Conservation (phyloP, 2,797 vertebrate species). For the Acanthurus lineatus region DNA sequence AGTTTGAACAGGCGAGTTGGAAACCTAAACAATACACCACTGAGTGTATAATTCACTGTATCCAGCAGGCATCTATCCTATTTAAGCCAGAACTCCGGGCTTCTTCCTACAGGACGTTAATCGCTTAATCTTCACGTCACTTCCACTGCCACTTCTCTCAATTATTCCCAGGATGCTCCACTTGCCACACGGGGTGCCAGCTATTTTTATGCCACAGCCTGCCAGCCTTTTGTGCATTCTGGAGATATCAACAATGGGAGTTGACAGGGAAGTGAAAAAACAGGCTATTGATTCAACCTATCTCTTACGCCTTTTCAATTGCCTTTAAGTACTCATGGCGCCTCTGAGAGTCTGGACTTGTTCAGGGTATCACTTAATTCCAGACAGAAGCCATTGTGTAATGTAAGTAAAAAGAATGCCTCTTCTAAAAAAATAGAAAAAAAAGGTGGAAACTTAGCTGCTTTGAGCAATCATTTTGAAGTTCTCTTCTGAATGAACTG, state of each 20-base stretch:
- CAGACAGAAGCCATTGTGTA: conserved; percentile 69
- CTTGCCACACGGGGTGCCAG: conserved; percentile 61
- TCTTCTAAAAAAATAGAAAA: conserved; percentile 44
- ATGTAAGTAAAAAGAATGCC: conserved; percentile 58
- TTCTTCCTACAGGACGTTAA: conserved; percentile 68
- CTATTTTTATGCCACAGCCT: conserved; percentile 71
- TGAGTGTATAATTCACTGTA: conserved; percentile 53
- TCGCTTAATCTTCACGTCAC: conserved; percentile 79
- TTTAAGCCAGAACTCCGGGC: conserved; percentile 66
- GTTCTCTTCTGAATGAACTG: conserved; percentile 33
- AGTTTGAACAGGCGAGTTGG: conserved; percentile 72
- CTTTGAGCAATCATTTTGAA: conserved; percentile 50
- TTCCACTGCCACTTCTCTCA: conserved; percentile 74
- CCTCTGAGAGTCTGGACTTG: conserved; percentile 70
- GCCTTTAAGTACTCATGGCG: conserved; percentile 71
- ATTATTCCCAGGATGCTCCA: conserved; percentile 73
- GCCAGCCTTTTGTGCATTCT: conserved; percentile 71
- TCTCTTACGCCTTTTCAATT: conserved; percentile 76
- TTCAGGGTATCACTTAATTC: conserved; percentile 71
- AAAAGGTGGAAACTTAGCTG: conserved; percentile 65
- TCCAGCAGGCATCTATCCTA: conserved; percentile 67
- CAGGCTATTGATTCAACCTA: conserved; percentile 77
- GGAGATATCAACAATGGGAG: conserved; percentile 73
- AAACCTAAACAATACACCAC: conserved; percentile 59
- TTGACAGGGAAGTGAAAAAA: conserved; percentile 67